Evolutionary conservation across 2,888 invertebrate species (phyloP).

Genomic region (Sesia apiformis): DNA sequence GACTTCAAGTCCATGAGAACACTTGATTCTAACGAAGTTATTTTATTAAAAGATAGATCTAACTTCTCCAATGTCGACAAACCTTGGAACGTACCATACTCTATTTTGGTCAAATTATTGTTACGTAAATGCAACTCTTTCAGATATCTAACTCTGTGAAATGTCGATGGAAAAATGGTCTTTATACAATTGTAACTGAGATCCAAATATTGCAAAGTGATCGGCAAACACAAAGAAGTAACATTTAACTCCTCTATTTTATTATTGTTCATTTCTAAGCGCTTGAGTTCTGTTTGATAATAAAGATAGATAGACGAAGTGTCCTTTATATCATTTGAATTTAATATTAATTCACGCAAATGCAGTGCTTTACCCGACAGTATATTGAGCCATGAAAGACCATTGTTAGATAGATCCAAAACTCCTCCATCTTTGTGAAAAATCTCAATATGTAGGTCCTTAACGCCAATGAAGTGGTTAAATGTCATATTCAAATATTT

Average conservation of each 20-base stretch:
- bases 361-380: slow-evolving; percentile 37
- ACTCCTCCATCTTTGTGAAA: slow-evolving; percentile 50
- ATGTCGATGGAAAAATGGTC: slow-evolving; percentile 41
- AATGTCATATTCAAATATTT: slow-evolving; percentile 46
- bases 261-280: slow-evolving; percentile 43
- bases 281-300: slow-evolving; percentile 32
- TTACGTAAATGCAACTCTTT: slow-evolving; percentile 37
- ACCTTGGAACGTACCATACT: slow-evolving; percentile 48
- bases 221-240: slow-evolving; percentile 37
- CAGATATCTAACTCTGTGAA: slow-evolving; percentile 29
- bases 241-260: slow-evolving; percentile 31
- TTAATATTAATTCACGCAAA: slow-evolving; percentile 32
- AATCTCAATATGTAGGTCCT: slow-evolving; percentile 33
- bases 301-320: slow-evolving; percentile 29
- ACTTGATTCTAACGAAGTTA: slow-evolving; percentile 40
- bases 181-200: slow-evolving; percentile 39
- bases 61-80: slow-evolving; percentile 27
- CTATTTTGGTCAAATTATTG: slow-evolving; percentile 33
- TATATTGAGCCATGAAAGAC: slow-evolving; percentile 31
- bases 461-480: slow-evolving; percentile 35
- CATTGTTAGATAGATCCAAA: slow-evolving; percentile 53
- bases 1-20: slow-evolving; percentile 43
- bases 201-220: slow-evolving; percentile 31
- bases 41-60: slow-evolving; percentile 33
- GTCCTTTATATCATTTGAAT: slow-evolving; percentile 46